These are phyloP conservation scores for Actinopyga echinites DNA, from an alignment of 53 echinoderm and acorn worm species.

Conservation along the genomic window DNA sequence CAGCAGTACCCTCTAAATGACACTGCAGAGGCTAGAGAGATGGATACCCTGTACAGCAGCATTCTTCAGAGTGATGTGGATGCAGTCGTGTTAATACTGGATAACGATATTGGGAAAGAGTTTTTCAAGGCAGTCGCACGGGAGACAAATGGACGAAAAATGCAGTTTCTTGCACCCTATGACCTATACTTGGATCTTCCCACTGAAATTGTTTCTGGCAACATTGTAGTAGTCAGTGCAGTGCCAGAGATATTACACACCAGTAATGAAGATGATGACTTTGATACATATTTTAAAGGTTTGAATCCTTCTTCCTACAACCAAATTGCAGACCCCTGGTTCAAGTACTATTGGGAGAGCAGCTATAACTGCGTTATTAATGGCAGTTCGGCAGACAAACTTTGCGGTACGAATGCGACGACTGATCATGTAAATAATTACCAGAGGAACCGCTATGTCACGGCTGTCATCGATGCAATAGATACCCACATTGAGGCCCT, in stretches of 20 bases:
- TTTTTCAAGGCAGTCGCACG: not conserved
- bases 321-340: conserved; percentile 71
- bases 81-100: not conserved
- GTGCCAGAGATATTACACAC: not conserved
- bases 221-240: not conserved
- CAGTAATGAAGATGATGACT: not conserved
- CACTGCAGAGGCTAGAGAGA: not conserved
- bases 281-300: conserved; percentile 65
- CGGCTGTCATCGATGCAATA: conserved; percentile 50
- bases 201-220: too few species aligned
- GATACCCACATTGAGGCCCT: conserved; percentile 21
- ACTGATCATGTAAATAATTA: conserved; percentile 31
- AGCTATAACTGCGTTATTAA: conserved; percentile 51
- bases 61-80: too few species aligned
- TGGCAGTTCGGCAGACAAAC: not conserved
- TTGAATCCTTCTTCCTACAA: conserved; percentile 45
- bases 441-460: conserved; percentile 51
- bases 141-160: too few species aligned
- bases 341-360: conserved; percentile 65
- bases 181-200: too few species aligned
- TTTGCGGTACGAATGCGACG: not conserved
- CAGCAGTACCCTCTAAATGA: not conserved
- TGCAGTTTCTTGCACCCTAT: too few species aligned
- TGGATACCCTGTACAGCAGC: not conserved
- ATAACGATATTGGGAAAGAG: not conserved